A percentile compares a stretch with the other conserved stretches of the same genome.
Conservation (phyloP, 2,113 vertebrate species). For the Zingel zingel region DNA sequence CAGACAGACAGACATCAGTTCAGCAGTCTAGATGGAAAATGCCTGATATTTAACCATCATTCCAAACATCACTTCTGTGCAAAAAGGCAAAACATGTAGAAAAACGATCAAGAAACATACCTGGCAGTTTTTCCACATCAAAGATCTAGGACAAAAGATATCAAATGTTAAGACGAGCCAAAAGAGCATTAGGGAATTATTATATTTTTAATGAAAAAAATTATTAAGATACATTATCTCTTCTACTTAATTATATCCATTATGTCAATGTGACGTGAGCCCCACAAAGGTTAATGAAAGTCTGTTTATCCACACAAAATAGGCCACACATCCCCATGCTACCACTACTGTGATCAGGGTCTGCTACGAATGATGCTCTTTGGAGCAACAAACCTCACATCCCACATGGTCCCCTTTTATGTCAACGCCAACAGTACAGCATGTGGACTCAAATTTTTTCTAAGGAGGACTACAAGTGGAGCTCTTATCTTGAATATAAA, state of each 20-base stretch:
- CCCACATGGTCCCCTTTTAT: not conserved
- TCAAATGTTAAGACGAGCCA: not conserved
- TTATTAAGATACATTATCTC: not conserved
- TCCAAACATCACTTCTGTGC: not conserved
- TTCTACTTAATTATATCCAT: not conserved
- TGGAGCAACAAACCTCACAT: not conserved
- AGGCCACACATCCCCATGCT: not conserved
- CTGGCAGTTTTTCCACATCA: constrained; percentile 72
- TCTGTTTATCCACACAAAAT: not conserved
- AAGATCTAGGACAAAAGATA: constrained; percentile 68
- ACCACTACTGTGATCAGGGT: not conserved
- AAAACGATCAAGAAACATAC: constrained; percentile 53
- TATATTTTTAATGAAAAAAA: not conserved
- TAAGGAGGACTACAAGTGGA: too few species aligned
- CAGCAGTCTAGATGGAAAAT: not conserved
- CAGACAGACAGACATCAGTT: not conserved
- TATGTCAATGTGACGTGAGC: not conserved
- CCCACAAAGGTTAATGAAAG: not conserved
- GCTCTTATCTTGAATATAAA: not conserved
- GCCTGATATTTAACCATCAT: not conserved
- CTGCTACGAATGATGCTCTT: not conserved
- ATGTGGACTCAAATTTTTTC: not conserved
- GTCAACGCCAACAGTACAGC: not conserved
- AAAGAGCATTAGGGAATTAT: not conserved
- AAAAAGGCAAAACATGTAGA: not conserved